Base-by-base conservation (phyloP, 2,113 vertebrate species). In the Prietella phreatophila region DNA sequence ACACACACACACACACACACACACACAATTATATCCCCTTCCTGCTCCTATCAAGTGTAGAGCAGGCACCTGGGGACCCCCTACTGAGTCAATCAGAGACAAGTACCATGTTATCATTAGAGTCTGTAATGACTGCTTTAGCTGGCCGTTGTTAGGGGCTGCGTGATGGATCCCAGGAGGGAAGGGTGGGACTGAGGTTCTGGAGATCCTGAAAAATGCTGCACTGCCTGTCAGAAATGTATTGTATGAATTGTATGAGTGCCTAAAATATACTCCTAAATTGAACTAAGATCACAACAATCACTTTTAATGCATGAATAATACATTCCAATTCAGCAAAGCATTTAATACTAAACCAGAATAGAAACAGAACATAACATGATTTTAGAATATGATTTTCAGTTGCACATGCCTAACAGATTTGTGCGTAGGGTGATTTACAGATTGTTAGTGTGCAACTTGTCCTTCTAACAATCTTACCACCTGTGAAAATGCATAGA, bases 81-180 rank as follows among this genome's bases (percentile, higher is more conserved):
- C 53, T 80, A 61, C 75, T 39, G 84, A 82, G 67, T 87, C 90
- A 91, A 86, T 91, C 87, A 83, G 82, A 85, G 58, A 22, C 42
- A 36, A 71, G 75, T 36, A 30, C 69, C 63, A 60, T 36, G 69
- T 87, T 85, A 90, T 89, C 85, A 73, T 85, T 82, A 80, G 85
- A 82, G 85, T 60, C 86, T 80, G 36, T 89, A 87, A 88, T 89
- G 84, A 89, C 89, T 83, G 36, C 33, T 71, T 82, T 42, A 84
- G 80, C 69, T 67, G 76, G 56, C 56, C 50, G 47, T 88, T 67
- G 60, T 87, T 75, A 92, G 36, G 39, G 53, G 60, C 80, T 17
- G 33, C 25, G 47, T 79, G 88, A 81, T 91, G 87, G 73, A 84
- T 65, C 79, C 80, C 80, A 30, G 39, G 42, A 85, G 71, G 42